These are phyloP conservation scores for Drosophila yooni DNA, from an alignment of 2,888 invertebrate genomes.

Conservation along the genomic window DNA sequence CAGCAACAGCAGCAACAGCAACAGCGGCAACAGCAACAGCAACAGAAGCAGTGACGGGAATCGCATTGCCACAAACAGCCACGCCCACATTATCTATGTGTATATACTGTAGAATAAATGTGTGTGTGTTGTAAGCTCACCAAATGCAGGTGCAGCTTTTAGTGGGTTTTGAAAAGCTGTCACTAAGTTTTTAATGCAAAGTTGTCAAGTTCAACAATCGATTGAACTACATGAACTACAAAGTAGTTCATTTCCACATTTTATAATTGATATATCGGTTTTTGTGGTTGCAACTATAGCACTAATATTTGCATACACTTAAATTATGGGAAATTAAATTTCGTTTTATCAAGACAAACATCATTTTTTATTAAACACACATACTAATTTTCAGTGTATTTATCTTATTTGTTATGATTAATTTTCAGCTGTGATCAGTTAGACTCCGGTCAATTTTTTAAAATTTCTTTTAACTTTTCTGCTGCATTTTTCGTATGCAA, in stretches of 20 bases:
- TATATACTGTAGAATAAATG: constrained; percentile 3
- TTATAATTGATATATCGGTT: constrained; percentile 30
- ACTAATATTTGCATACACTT: not conserved
- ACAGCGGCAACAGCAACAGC: constrained; percentile 18
- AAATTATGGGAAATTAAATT: not conserved
- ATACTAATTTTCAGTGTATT: not conserved
- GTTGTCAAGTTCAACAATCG: constrained; percentile 55
- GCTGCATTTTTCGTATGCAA: constrained; percentile 15
- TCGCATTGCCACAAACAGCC: constrained; percentile 33
- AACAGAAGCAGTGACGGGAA: constrained; percentile 3
- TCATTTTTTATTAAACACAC: not conserved
- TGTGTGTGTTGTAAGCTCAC: constrained; percentile 35
- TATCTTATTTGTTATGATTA: not conserved
- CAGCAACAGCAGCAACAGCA: constrained; percentile 44
- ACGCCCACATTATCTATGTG: constrained; percentile 29
- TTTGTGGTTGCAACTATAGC: constrained; percentile 8
- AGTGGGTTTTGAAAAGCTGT: constrained; percentile 39
- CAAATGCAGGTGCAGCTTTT: constrained; percentile 59
- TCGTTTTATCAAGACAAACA: not conserved
- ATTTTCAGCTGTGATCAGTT: not conserved
- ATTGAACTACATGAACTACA: constrained; percentile 20
- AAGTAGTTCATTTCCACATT: constrained; percentile 25
- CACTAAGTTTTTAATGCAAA: constrained; percentile 47
- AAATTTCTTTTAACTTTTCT: constrained; percentile 7
- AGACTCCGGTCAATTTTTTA: not conserved